A percentile compares a stretch with the other conserved stretches of the same genome.
phyloP scores from a whole-genome alignment of 2,888 invertebrate genomes.

The Cyclophora albipunctata region DNA sequence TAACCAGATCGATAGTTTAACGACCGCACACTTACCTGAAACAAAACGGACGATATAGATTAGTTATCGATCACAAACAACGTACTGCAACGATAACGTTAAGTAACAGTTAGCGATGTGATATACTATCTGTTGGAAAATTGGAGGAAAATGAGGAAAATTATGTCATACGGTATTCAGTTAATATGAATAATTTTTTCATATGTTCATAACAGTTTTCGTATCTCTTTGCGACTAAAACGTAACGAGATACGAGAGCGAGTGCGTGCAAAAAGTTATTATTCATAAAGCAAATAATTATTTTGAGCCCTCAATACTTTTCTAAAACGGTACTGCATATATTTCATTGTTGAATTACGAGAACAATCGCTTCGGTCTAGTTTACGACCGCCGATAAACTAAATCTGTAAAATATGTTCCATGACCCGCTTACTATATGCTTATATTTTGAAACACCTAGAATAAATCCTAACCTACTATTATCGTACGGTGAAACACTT shows the following conservation, averaged over 20 bases:
- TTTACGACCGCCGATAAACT: constrained; percentile 1
- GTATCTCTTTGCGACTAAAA: no score
- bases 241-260: no score
- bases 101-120: not conserved
- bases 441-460: constrained; percentile 27
- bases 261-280: no score
- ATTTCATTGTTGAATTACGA: not conserved
- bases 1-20: constrained; percentile 11
- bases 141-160: no score
- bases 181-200: no score
- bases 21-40: constrained; percentile 41
- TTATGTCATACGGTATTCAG: no score
- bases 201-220: no score
- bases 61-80: constrained; percentile 11
- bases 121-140: no score
- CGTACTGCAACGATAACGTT: constrained; percentile 1
- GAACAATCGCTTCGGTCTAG: constrained; percentile 2
- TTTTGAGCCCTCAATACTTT: no score
- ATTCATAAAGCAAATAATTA: no score
- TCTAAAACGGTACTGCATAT: no score
- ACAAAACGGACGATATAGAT: constrained; percentile 28
- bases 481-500: constrained; percentile 60
- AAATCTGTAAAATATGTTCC: constrained; percentile 8
- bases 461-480: constrained; percentile 48
- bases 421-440: constrained; percentile 5